Evolutionary conservation across 2,113 vertebrate genomes (phyloP), one percentile per base, ranked within the genome.

Genomic region (Rhinogobius similis): DNA sequence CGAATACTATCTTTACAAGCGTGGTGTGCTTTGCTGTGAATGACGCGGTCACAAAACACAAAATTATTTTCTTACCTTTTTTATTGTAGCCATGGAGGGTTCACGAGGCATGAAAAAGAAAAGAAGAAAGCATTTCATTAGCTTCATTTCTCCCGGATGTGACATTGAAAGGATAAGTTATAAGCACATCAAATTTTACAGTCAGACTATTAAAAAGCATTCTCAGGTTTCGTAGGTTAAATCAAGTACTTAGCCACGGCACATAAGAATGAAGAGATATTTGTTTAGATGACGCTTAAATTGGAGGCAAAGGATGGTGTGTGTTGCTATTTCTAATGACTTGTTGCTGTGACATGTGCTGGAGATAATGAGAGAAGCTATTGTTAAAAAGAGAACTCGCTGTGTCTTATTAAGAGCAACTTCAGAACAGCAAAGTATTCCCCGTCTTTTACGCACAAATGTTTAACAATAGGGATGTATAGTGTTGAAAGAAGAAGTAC

Each of bases 41-140:
- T 65, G 72, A 76, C 59, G 78, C 32, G 20, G 29, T 67, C 24
- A 79, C 14, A 74, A 13, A 65, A 24, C 41, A 55, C 67, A 66
- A 67, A 52, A 82, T 75, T 18, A 72, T 5, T 0, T 73, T 32
- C 76, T 89, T 93, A 93, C 92, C 93, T 94, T 91, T 58, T 89
- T 86, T 84, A 81, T 56, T 76, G 80, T 43, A 44, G 62, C 0
- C 44, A 56, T 16, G 48, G 62, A 80, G 80, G 78, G 82, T 70
- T 58, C 82, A 61, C 1, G 2, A 77, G 69, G 86, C 81, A 88
- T 86, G 71, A 14, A 77, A 81, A 79, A 84, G 62, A 55, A 7
- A 55, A 55, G 52, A 83, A 67, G 71, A 69, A 48, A 75, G 70
- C 64, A 61, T 81, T 89, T 86, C 88, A 80, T 82, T 46, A 73